Percentiles rank a stretch among this genome's conserved stretches.
Conservation (phyloP, 2,888 invertebrate genomes). For the Coenonympha glycerion region DNA sequence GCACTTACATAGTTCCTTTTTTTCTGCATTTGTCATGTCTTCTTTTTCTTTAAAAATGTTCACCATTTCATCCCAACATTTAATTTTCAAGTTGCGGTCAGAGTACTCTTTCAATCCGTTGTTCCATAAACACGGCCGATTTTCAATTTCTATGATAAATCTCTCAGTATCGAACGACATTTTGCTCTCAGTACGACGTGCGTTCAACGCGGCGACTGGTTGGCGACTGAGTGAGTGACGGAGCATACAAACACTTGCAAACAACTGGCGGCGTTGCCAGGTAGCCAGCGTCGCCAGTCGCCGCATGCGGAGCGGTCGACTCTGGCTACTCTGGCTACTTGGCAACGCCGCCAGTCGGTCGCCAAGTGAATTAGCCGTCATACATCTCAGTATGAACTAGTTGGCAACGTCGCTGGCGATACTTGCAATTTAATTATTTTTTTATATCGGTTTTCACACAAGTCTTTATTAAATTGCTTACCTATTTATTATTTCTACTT, state of each 20-base stretch:
- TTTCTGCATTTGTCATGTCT: neutral
- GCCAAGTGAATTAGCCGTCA: slow-evolving; percentile 5
- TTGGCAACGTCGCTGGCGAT: slow-evolving; percentile 5
- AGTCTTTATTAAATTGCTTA: too few relatives aligned
- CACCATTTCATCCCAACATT: neutral
- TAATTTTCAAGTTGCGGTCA: neutral
- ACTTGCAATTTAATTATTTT: too few relatives aligned
- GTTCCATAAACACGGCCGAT: neutral
- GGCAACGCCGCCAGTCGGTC: slow-evolving; percentile 5
- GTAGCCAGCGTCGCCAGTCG: neutral
- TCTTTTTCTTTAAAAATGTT: neutral
- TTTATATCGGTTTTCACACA: too few relatives aligned
- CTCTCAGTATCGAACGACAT: neutral
- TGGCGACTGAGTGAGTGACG: neutral
- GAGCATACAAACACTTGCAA: neutral
- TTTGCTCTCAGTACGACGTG: neutral
- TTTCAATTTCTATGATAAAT: neutral
- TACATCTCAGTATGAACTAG: slow-evolving; percentile 5
- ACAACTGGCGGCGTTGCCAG: neutral
- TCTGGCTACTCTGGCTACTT: slow-evolving; percentile 6
- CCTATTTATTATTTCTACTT: too few relatives aligned
- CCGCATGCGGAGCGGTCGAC: neutral
- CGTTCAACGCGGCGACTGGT: neutral
- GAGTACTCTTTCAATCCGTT: neutral
- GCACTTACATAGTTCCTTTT: neutral